Base-by-base conservation (phyloP, 1,140 invertebrate genomes). In the Sarcophaga bullata region DNA sequence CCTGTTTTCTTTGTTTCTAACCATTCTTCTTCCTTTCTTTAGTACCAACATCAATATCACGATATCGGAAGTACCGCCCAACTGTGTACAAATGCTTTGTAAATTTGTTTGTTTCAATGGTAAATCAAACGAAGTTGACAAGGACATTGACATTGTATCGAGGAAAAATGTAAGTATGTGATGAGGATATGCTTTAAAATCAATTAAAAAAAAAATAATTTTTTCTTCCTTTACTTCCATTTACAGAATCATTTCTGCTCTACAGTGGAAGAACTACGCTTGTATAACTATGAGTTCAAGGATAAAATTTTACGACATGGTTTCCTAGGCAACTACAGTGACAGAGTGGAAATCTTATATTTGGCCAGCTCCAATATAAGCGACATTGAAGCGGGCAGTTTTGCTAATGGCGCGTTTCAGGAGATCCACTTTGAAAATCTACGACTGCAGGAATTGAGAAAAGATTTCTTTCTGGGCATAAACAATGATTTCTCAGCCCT, bases 231-330 rank as follows among this genome's bases (percentile, higher is more conserved):
- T 25, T n/a, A n/a, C n/a, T n/a, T n/a, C n/a, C 19, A 19, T 8
- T 80, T 25, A 8, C 80, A 58, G 80, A n/a, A 58, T n/a, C n/a
- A 80, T 11, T 11, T 54, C 11, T 82, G 82, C 17, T 6, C 54
- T 15, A 8, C 8, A 15, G 48, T 87, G n/a, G 80, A 84, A 3
- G 85, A 86, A 15, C 48, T 87, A 5, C 78, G 82, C 17, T 73
- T 87, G 9, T 85, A 85, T 73, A 84, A 85, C 72, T 86, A 85
- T 54, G 73, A 86, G 15, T 87, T 86, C 25, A 15, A 47, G 0
- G 68, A 87, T 73, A 83, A 58, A 6, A 83, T 58, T 6, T 2
- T 87, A 9, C 81, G 81, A 0, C 72, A 84, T 11, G 86, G 85
- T 48, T 87, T 87, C 25, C 73, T 87, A 15, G 84, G 84, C 6